Conservation (phyloP, 2,888 invertebrate genomes). For the Busseola fusca region DNA sequence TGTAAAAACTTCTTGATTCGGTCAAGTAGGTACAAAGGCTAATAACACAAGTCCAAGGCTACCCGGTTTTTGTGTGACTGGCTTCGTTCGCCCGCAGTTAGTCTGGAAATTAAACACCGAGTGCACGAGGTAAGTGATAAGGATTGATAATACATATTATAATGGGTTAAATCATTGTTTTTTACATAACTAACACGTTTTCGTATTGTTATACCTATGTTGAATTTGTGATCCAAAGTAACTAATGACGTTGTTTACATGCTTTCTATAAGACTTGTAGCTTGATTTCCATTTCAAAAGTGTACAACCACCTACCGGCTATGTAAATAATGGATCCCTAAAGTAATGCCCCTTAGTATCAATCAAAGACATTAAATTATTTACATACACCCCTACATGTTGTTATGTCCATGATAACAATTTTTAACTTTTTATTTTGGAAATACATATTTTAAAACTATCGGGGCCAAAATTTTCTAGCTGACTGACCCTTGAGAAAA, state of each 20-base stretch:
- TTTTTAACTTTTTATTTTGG: not conserved
- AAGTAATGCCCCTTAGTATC: slow-evolving; percentile 1
- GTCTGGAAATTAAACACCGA: slow-evolving; percentile 17
- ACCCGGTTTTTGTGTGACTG: slow-evolving; percentile 32
- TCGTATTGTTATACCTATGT: slow-evolving; percentile 4
- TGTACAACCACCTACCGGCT: not conserved
- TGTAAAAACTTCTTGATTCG: slow-evolving; percentile 38
- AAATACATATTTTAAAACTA: not conserved
- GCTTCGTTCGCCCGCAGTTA: slow-evolving; percentile 26
- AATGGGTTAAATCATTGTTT: not conserved
- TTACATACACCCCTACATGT: too few species aligned
- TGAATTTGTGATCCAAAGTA: not conserved
- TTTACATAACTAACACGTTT: not conserved
- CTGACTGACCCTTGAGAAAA: not conserved
- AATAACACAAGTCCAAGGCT: slow-evolving; percentile 60
- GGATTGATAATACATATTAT: not conserved
- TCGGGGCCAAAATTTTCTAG: not conserved
- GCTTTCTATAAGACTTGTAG: not conserved
- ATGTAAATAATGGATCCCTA: not conserved
- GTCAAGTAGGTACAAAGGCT: slow-evolving; percentile 50
- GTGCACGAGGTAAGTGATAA: slow-evolving; percentile 39
- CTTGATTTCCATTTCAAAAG: not conserved
- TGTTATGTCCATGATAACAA: not conserved
- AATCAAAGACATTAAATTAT: not conserved
- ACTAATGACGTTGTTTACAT: not conserved